Evolutionary conservation across 2,113 vertebrate genomes (phyloP).

Genomic region (Perccottus glenii): DNA sequence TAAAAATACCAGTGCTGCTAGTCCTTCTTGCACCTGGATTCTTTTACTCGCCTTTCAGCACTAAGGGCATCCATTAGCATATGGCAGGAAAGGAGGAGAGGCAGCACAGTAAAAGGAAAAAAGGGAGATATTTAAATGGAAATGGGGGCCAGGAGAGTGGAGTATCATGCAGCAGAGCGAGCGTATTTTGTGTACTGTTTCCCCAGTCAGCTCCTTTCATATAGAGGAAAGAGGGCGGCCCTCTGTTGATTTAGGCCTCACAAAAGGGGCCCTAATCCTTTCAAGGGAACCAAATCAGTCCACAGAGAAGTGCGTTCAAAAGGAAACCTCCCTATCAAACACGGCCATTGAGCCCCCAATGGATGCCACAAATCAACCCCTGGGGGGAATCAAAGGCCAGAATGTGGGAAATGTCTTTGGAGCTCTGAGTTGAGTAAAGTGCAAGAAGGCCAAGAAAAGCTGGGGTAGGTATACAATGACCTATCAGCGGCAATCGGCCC

Average conservation of each 20-base stretch:
- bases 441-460: conserved; percentile 8
- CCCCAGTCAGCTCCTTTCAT: conserved; percentile 85
- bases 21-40: conserved; percentile 87
- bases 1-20: conserved; percentile 80
- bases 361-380: conserved; percentile 89
- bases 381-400: conserved; percentile 90
- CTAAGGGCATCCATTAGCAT: conserved; percentile 88
- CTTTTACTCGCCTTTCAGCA: conserved; percentile 78
- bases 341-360: conserved; percentile 82
- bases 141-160: conserved; percentile 89
- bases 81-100: conserved; percentile 85
- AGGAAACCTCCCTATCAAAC: conserved; percentile 91
- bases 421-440: conserved; percentile 42
- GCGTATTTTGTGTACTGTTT: conserved; percentile 93
- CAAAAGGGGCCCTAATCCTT: conserved; percentile 95
- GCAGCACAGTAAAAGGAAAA: conserved; percentile 70
- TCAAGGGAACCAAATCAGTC: conserved; percentile 92
- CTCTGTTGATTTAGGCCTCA: conserved; percentile 94
- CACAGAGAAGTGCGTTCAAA: conserved; percentile 84
- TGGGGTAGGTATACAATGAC: conserved; percentile 39
- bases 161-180: conserved; percentile 82
- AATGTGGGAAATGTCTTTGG: conserved; percentile 85
- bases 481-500: conserved; percentile 69
- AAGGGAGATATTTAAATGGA: conserved; percentile 91
- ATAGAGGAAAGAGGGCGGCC: conserved; percentile 77